Base-by-base conservation (phyloP, 92 coral and sea anemone genomes). In the Zoanthus solanderi region DNA sequence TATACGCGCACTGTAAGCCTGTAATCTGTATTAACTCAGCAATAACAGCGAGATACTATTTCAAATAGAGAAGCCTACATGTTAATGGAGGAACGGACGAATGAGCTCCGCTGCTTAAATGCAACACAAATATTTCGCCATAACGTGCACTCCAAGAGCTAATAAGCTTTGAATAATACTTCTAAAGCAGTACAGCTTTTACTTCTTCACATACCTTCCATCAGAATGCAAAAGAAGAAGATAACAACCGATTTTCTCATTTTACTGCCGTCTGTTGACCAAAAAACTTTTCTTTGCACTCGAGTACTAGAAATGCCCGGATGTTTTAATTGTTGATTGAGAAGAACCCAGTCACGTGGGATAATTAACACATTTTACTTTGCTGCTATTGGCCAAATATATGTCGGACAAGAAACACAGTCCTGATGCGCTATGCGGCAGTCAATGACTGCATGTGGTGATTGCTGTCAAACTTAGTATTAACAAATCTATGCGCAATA, bases 261-360 rank as follows among this genome's bases (percentile, higher is more conserved):
- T 17, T 30, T 60, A 6, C 13, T 7, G 32, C 37, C 50, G 28
- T 37, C 12, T 50, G 37, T 47, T 0, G 79, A 11, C 72, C 28
- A 67, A 69, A 28, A 69, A 69, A 31, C 75, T 69, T 68, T 53
- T 77, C 45, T 65, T 65, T 53, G 45, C 85, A 44, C 42, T 78
- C 74, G 85, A 47, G 44, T 48, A 56, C 58, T 10, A 44, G 30
- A 50, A 81, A 63, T 79, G 75, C 85, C 85, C 85, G 85, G 85
- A 81, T 81, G 85, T 42, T 6, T 16, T 63, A 63, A 54, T 63
- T 67, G 72, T 63, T 80, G 85, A 65, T 65, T 80, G 85, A 80
- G 74, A 80, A 46, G 75, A 67, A 47, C 17, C 28, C 65, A 53
- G 60, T 81, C 85, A 81, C 85, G 85, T 81, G 85, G 85, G 56